Base-by-base conservation (phyloP, 2,113 vertebrate genomes). In the Oxyruncus cristatus region DNA sequence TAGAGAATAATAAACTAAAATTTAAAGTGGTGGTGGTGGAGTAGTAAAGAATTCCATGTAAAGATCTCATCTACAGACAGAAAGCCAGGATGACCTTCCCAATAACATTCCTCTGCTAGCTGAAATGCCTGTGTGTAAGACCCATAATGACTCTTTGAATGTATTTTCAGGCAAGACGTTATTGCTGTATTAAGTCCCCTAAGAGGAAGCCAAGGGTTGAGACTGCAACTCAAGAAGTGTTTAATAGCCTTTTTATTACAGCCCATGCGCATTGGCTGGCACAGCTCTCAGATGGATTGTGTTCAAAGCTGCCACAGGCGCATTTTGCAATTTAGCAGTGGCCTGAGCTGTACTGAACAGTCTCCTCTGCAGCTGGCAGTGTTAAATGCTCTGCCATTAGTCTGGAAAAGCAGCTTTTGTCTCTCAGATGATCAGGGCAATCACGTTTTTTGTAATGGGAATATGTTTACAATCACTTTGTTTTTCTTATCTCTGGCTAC, bases 221-320 rank as follows among this genome's bases (percentile, higher is more conserved):
- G n/a, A 87, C 41, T 89, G 70, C 33, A 91, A 28, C 55, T 84
- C 50, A 35, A 55, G n/a, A 88, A 73, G 39, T 47, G 49, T 90
- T 95, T 88, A 93, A 95, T 70, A 84, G 68, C 14, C 47, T 86
- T 91, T 92, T 84, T 80, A 71, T 88, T 93, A 35, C 12, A 86
- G 26, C 15, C n/a, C 39, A 11, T 42, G 33, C 3, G 4, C 59
- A 66, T 3, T 84, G 68, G 33, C 79, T 92, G 72, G 83, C 83
- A 77, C 72, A 72, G 33, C 14, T 39, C 44, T 68, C 66, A 65
- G 37, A 94, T 49, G 53, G 63, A 73, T 80, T 76, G 26, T 14
- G 42, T 33, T 91, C 66, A 49, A 65, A 93, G 27, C 28, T 68
- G 76, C 85, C 62, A 83, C 55, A 46, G 67, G 75, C 67, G 0